Percentiles rank a stretch among this genome's conserved stretches.
Conservation (phyloP, 1,140 invertebrate species). For the Sitophilus oryzae region DNA sequence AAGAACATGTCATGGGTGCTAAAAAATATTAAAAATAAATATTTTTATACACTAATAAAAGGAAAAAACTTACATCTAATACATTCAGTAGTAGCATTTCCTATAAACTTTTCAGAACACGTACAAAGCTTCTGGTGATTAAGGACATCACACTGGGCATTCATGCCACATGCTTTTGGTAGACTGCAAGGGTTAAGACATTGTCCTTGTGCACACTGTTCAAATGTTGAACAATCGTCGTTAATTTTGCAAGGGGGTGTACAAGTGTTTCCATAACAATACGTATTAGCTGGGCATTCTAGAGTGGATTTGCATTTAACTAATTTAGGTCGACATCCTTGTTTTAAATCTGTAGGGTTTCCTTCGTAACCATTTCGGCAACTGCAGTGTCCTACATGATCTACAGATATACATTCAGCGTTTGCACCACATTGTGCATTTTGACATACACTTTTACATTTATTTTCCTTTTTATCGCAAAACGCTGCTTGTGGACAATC, state of each 20-base stretch:
- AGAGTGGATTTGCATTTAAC: constrained; percentile 60
- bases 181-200: constrained; percentile 79
- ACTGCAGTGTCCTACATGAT: constrained; percentile 68
- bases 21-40: constrained; percentile 23
- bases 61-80: constrained; percentile 70
- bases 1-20: constrained; percentile 72
- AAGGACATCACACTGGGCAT: constrained; percentile 71
- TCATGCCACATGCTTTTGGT: constrained; percentile 76
- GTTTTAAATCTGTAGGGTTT: constrained; percentile 58
- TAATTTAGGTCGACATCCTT: constrained; percentile 72
- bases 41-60: too few species aligned
- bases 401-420: constrained; percentile 68
- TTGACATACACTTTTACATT: constrained; percentile 62
- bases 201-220: constrained; percentile 76
- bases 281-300: constrained; percentile 71
- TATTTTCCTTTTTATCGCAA: constrained; percentile 49
- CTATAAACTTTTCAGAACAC: constrained; percentile 80
- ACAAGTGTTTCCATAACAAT: constrained; percentile 76
- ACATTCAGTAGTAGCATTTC: constrained; percentile 77
- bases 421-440: constrained; percentile 69
- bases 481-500: constrained; percentile 73
- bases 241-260: constrained; percentile 73
- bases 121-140: constrained; percentile 74
- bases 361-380: constrained; percentile 74
- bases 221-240: constrained; percentile 69